A percentile compares a stretch with the other conserved stretches of the same genome.
These are phyloP conservation scores for Peucedramus taeniatus DNA, from an alignment of 2,113 vertebrate genomes.

Conservation along the genomic window DNA sequence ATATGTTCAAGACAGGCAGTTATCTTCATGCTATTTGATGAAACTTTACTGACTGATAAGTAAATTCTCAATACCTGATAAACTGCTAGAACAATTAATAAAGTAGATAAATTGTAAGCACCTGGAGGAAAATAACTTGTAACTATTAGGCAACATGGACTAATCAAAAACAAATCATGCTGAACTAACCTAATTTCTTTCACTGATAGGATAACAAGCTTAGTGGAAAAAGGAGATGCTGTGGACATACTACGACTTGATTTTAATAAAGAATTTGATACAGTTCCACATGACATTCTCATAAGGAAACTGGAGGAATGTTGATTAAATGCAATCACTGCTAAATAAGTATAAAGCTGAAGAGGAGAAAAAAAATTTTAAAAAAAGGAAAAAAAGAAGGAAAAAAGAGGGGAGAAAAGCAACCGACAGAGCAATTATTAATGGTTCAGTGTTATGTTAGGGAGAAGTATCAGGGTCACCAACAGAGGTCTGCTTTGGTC, in stretches of 20 bases:
- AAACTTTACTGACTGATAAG: not conserved
- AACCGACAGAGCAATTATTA: not conserved
- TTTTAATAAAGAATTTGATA: constrained; percentile 51
- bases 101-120: constrained; percentile 2
- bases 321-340: not conserved
- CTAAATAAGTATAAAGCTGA: not conserved
- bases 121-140: constrained; percentile 35
- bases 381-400: not conserved
- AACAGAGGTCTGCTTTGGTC: not conserved
- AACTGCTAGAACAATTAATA: constrained; percentile 47
- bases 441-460: not conserved
- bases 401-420: not conserved
- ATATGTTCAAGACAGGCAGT: not conserved
- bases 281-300: constrained; percentile 36
- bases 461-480: not conserved
- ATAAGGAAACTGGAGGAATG: not conserved
- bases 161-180: constrained; percentile 62
- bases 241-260: not conserved
- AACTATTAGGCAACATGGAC: constrained; percentile 21
- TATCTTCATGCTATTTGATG: not conserved
- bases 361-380: not conserved
- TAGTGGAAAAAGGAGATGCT: constrained; percentile 27
- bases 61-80: not conserved
- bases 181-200: constrained; percentile 64
- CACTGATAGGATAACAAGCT: constrained; percentile 46